Evolutionary conservation across 2,113 vertebrate species (phyloP).

Genomic region (Vimba vimba): DNA sequence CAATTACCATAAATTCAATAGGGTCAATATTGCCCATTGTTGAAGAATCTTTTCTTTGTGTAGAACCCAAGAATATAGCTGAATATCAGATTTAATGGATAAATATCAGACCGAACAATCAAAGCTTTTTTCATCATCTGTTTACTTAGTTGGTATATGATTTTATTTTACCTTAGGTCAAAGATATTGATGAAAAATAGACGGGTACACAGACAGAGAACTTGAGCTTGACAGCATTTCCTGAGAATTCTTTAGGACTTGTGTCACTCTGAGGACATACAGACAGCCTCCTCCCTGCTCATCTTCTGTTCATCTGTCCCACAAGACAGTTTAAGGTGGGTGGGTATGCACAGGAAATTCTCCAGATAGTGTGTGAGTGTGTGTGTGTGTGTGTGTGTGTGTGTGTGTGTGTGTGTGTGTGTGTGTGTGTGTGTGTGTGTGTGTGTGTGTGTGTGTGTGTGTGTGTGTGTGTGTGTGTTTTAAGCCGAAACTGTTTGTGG

Average conservation of each 20-base stretch:
- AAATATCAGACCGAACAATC: neutral
- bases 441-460: neutral
- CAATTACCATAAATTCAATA: neutral
- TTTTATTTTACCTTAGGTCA: neutral
- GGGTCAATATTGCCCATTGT: neutral
- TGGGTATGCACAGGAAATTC: conserved; percentile 86
- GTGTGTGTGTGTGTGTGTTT: conserved; percentile 18
- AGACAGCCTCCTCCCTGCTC: conserved; percentile 79
- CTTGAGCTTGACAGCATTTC: conserved; percentile 83
- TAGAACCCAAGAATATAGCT: neutral
- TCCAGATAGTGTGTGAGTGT: conserved; percentile 84
- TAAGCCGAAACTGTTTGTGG: neutral
- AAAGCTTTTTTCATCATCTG: neutral
- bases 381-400: neutral
- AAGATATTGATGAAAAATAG: conserved; percentile 5
- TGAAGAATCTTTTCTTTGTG: too few species aligned
- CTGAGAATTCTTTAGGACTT: conserved; percentile 81
- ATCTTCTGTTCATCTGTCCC: conserved; percentile 80
- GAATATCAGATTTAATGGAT: too few species aligned
- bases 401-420: neutral
- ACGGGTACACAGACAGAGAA: conserved; percentile 71
- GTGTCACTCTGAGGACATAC: conserved; percentile 84
- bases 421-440: too few species aligned
- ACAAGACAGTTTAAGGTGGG: conserved; percentile 84
- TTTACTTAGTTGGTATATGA: neutral